A percentile compares a stretch with the other conserved stretches of the same genome.
Conservation (phyloP, 2,113 vertebrate genomes). For the Shinisaurus crocodilurus region DNA sequence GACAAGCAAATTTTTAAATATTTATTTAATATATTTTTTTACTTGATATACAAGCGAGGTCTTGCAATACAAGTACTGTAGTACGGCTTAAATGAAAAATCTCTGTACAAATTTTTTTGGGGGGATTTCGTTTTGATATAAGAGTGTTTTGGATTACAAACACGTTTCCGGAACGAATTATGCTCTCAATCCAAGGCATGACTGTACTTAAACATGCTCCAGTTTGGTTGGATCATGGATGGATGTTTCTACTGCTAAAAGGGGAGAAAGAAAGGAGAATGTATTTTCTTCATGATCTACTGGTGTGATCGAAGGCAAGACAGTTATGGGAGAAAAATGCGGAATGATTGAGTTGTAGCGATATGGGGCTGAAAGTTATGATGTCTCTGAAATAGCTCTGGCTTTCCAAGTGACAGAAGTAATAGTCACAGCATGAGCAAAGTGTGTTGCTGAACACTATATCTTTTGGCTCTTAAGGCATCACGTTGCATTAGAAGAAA, state of each 20-base stretch:
- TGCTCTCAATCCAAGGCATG: too few relatives aligned
- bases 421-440: constrained; percentile 1
- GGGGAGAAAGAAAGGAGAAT: not conserved
- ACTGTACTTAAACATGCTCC: not conserved
- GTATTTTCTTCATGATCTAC: not conserved
- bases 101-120: too few relatives aligned
- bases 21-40: too few relatives aligned
- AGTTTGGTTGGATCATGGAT: not conserved
- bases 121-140: too few relatives aligned
- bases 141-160: too few relatives aligned
- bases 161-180: too few relatives aligned
- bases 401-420: not conserved
- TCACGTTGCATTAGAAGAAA: not conserved
- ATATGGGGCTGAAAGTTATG: not conserved
- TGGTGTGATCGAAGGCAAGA: not conserved
- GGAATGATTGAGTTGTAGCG: not conserved
- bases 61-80: too few relatives aligned
- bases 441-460: not conserved
- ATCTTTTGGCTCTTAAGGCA: not conserved
- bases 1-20: too few relatives aligned
- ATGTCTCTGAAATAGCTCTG: not conserved
- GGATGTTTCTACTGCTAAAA: not conserved
- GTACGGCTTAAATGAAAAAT: too few relatives aligned
- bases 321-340: not conserved
- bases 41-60: too few relatives aligned